Base-by-base conservation (phyloP, 2,888 invertebrate genomes). In the Drosophila helvetica region DNA sequence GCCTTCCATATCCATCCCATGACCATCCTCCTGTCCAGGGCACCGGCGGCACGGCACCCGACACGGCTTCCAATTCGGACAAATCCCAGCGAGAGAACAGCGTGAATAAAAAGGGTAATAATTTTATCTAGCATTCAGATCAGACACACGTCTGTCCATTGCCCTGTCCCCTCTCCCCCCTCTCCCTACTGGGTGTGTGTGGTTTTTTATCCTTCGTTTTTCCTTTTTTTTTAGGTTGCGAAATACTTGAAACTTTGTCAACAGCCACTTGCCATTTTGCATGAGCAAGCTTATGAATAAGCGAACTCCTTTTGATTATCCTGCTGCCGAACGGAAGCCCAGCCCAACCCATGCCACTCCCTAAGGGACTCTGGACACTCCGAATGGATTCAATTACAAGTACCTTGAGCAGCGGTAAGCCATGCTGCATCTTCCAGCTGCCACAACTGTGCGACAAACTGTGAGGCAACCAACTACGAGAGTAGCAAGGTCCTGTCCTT, bases 81-180 rank as follows among this genome's bases (percentile, higher is more conserved):
- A 74, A 74, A 74, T 76, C 76, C 68, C 67, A 55, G 61, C 56
- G 45, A 61, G 75, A 59, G 75, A 59, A 58, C 50, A 64, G 54
- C 74, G 72, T 77, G 75, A 87, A 80, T 79, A 90, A 91, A 86
- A 90, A 90, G 88, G 86, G 86, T 90, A 89, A 90, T 89, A 90
- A 90, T 89, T 90, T 90, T 90, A 90, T 90, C 89, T 89, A 75
- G 89, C 78, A 90, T 90, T 90, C 90, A 89, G 88, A 90, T 90
- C 89, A 90, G 90, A 90, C 89, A 87, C 89, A 89, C 86, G 90
- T 89, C 86, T 84, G 71, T 80, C 80, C 70, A 57, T 51, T 76
- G 56, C 55, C 59, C 33, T 38, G 33, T 52, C 62, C 18, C 42
- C 38, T 50, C 43, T 25, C 22, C 25, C 8, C n/a, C 15, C 4